These are phyloP conservation scores for Augochlora pura DNA, from an alignment of 1,140 invertebrate species.

Conservation along the genomic window DNA sequence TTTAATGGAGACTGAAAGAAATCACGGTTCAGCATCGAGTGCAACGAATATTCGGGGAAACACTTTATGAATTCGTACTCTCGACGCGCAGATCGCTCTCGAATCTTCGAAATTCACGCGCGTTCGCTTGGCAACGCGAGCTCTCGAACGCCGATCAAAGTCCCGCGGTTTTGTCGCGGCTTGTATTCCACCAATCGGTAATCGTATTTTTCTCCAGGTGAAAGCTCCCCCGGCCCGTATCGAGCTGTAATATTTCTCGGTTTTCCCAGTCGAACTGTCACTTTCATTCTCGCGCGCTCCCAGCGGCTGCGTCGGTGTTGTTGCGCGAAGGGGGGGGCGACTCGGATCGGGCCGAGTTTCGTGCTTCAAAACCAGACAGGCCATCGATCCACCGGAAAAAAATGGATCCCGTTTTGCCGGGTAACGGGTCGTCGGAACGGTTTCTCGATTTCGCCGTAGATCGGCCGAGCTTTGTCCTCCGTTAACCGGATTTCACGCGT, in stretches of 20 bases:
- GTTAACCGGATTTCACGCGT: constrained; percentile 56
- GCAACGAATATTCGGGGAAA: no score
- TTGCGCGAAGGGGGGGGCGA: no score
- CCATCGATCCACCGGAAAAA: constrained; percentile 13
- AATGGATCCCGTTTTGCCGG: not conserved
- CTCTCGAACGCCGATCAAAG: no score
- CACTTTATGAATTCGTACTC: no score
- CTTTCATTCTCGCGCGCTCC: not conserved
- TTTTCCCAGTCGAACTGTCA: not conserved
- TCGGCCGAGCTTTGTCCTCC: not conserved
- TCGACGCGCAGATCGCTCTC: no score
- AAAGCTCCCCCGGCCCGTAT: not conserved
- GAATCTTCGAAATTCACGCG: no score
- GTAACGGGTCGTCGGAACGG: not conserved
- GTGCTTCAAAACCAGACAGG: not conserved
- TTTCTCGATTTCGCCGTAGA: constrained; percentile 14
- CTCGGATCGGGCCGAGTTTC: not conserved
- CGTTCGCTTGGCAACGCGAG: no score
- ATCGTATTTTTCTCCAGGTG: not conserved
- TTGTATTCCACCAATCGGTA: no score
- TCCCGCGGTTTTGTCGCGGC: not conserved
- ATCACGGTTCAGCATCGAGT: no score
- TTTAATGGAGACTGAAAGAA: no score
- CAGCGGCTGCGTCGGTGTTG: no score
- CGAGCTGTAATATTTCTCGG: not conserved